phyloP scores from a whole-genome alignment of 1,140 invertebrate species.

The Cherax quadricarinatus region DNA sequence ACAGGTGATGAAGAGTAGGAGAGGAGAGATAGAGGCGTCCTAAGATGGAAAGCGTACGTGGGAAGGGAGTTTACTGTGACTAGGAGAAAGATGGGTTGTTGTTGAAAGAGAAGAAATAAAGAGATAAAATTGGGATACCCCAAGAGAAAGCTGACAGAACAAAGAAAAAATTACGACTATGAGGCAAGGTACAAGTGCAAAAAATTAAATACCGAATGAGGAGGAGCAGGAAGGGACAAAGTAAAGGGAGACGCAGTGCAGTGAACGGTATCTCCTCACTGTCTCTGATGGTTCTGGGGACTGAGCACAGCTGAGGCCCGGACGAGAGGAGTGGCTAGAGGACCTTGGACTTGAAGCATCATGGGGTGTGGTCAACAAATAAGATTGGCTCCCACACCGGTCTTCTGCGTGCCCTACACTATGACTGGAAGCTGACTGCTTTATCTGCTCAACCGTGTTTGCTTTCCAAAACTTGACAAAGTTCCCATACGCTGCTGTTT shows the following conservation, averaged over 20 bases:
- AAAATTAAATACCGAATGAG: background rate
- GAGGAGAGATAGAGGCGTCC: no score
- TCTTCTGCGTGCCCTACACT: background rate
- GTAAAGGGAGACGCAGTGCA: no score
- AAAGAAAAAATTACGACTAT: no score
- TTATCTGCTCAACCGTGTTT: background rate
- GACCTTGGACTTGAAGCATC: constrained; percentile 16
- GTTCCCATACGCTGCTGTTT: background rate
- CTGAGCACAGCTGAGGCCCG: no score
- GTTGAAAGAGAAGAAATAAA: background rate
- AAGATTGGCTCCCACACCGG: constrained; percentile 15
- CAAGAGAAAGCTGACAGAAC: no score
- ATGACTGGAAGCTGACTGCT: background rate
- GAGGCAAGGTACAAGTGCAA: no score
- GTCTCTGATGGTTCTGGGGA: constrained; percentile 8
- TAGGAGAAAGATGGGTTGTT: background rate
- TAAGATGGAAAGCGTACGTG: no score
- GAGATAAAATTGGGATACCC: no score
- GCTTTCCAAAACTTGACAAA: background rate
- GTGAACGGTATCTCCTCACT: background rate
- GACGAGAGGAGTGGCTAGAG: background rate
- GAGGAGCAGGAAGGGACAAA: no score
- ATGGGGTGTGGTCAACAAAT: background rate
- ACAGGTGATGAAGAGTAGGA: no score
- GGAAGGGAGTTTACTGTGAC: no score